phyloP scores from a whole-genome alignment of 2,888 invertebrate species.

The Epinotia brunnichana region DNA sequence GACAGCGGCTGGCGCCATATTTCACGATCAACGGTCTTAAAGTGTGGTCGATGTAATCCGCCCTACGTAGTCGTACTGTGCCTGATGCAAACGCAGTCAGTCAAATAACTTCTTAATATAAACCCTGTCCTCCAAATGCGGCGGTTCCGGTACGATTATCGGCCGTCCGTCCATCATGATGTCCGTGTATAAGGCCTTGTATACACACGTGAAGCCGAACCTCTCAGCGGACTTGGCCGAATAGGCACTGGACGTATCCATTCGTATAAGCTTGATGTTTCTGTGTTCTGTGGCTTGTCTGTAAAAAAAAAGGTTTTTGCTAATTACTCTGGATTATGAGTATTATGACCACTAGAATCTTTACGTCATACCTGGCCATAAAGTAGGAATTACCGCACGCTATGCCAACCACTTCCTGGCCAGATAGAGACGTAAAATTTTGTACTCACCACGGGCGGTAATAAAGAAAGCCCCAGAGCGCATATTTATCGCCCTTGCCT shows the following conservation, averaged over 20 bases:
- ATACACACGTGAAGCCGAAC: constrained; percentile 88
- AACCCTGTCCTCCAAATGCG: constrained; percentile 85
- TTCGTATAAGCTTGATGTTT: constrained; percentile 85
- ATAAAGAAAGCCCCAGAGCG: too few relatives aligned
- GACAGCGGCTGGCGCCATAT: too few relatives aligned
- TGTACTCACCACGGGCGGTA: too few relatives aligned
- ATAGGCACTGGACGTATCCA: constrained; percentile 90
- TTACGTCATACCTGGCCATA: too few relatives aligned
- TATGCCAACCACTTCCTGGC: too few relatives aligned
- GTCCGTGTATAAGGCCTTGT: constrained; percentile 86
- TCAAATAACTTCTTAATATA: constrained; percentile 77
- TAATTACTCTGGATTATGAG: not conserved
- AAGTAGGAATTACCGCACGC: too few relatives aligned
- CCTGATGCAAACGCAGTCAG: constrained; percentile 18
- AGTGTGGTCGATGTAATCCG: too few relatives aligned
- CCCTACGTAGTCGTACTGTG: too few relatives aligned
- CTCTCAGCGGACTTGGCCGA: constrained; percentile 89
- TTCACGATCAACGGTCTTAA: too few relatives aligned
- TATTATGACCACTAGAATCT: too few relatives aligned
- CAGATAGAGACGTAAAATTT: too few relatives aligned
- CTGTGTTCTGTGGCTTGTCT: constrained; percentile 83
- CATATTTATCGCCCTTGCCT: too few relatives aligned
- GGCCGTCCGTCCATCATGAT: constrained; percentile 85
- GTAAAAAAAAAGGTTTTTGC: constrained; percentile 60
- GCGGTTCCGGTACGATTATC: constrained; percentile 85